phyloP scores from a whole-genome alignment of 92 coral and sea anemone genomes.

The Zoanthus sociatus region DNA sequence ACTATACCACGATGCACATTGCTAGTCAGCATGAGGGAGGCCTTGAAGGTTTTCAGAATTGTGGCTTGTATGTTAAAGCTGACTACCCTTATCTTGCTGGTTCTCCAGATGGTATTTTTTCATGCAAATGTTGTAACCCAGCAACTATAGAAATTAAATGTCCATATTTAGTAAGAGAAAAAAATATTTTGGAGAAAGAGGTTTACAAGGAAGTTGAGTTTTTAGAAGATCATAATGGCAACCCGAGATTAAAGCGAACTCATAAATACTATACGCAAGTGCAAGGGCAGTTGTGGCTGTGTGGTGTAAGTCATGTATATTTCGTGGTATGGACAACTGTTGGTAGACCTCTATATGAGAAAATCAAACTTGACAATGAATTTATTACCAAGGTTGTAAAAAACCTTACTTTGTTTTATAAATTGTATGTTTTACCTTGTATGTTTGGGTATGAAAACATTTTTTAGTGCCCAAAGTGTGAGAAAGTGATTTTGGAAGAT shows the following conservation, averaged over 20 bases:
- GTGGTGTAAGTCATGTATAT: slow-evolving; percentile 41
- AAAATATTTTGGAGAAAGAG: not conserved
- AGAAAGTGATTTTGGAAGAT: not conserved
- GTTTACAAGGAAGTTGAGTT: slow-evolving; percentile 19
- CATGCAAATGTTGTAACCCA: slow-evolving; percentile 24
- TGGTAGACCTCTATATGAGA: slow-evolving; percentile 20
- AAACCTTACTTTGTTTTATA: slow-evolving; percentile 14
- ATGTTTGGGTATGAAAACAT: slow-evolving; percentile 7
- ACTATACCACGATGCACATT: slow-evolving; percentile 35
- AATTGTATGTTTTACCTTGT: slow-evolving; percentile 7
- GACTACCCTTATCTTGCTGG: slow-evolving; percentile 51
- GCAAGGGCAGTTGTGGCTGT: slow-evolving; percentile 10
- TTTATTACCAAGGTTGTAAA: slow-evolving; percentile 1
- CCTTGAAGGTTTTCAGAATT: not conserved
- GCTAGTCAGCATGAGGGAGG: not conserved
- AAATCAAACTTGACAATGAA: not conserved
- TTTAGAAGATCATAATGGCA: slow-evolving; percentile 35
- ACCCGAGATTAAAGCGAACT: slow-evolving; percentile 22
- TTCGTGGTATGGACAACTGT: slow-evolving; percentile 55
- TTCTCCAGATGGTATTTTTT: slow-evolving; percentile 59
- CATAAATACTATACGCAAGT: slow-evolving; percentile 44
- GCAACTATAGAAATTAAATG: slow-evolving; percentile 48
- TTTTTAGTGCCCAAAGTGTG: slow-evolving; percentile 17
- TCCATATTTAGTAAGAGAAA: slow-evolving; percentile 22
- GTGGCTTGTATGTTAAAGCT: slow-evolving; percentile 10